phyloP scores from a whole-genome alignment of 2,888 invertebrate genomes.

The Apodemia duryi region DNA sequence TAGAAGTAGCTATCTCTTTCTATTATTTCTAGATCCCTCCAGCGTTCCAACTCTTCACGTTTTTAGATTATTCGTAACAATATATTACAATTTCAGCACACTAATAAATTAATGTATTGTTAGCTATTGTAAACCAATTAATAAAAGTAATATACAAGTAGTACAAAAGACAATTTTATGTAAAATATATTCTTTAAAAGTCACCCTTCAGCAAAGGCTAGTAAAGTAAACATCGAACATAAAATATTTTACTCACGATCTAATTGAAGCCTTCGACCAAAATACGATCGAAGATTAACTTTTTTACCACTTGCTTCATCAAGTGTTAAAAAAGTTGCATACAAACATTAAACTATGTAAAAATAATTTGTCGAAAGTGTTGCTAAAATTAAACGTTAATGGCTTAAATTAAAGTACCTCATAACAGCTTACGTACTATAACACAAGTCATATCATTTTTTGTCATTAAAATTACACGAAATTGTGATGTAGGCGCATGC shows the following conservation, averaged over 20 bases:
- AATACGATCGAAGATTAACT: too few species aligned
- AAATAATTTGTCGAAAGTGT: not conserved
- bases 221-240: not conserved
- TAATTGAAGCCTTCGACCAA: not conserved
- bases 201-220: not conserved
- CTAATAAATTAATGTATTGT: too few species aligned
- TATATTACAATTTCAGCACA: too few species aligned
- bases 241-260: not conserved
- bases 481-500: constrained; percentile 32
- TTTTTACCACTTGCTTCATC: too few species aligned
- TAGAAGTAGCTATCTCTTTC: too few species aligned
- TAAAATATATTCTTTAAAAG: not conserved
- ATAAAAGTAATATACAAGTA: too few species aligned
- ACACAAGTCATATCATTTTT: not conserved
- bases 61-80: too few species aligned
- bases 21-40: too few species aligned
- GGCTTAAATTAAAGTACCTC: not conserved
- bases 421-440: not conserved
- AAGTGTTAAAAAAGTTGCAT: not conserved
- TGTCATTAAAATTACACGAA: constrained; percentile 9
- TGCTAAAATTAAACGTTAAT: not conserved
- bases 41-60: too few species aligned
- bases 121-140: too few species aligned
- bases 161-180: too few species aligned
- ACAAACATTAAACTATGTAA: not conserved